Base-by-base conservation (phyloP, 2,888 invertebrate species). In the Lepetodrilus schrolli region DNA sequence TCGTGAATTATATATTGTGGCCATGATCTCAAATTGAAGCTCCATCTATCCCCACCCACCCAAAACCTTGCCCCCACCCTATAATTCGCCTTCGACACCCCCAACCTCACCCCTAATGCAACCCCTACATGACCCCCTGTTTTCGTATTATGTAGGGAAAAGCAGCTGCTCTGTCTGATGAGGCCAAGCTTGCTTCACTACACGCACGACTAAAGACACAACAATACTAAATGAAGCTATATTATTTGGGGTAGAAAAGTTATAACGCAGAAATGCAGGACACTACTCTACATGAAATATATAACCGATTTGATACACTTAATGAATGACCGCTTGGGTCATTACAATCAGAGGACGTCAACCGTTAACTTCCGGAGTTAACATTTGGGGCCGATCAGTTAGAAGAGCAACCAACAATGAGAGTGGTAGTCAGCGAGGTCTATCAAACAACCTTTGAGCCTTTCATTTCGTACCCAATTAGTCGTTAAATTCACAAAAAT, bases 391-490 rank as follows among this genome's bases (percentile, higher is more conserved):
- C 17, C 21, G n/a, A 20, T 34, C n/a, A 30, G 17, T 58, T 58
- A 7, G 34, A 2, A 26, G 30, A 30, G 23, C 26, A 58, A 58
- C n/a, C 26, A 58, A 58, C 26, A 30, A 58, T 30, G 58, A 8
- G 43, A n/a, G 26, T 58, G 30, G 34, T 58, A 26, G 58, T 58
- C 58, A 30, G 58, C 34, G 30, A 58, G 17, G 58, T 58, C 34
- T 58, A 34, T 17, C 13, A 58, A 58, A 30, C 34, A 26, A 58
- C 13, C n/a, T 21, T 21, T 48, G 48, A 48, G 48, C 21, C 21
- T 48, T 58, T 30, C 30, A 58, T 13, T 30, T 30, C 30, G 13
- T n/a, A 58, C 58, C 23, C 34, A 26, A 34, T 58, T 58, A 58
- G 34, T 58, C 34, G 58, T 10, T 17, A 17, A 34, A 8, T 58